Evolutionary conservation across 35 echinoderm and acorn worm species (phyloP).

Genomic region (Ptychodera flava): DNA sequence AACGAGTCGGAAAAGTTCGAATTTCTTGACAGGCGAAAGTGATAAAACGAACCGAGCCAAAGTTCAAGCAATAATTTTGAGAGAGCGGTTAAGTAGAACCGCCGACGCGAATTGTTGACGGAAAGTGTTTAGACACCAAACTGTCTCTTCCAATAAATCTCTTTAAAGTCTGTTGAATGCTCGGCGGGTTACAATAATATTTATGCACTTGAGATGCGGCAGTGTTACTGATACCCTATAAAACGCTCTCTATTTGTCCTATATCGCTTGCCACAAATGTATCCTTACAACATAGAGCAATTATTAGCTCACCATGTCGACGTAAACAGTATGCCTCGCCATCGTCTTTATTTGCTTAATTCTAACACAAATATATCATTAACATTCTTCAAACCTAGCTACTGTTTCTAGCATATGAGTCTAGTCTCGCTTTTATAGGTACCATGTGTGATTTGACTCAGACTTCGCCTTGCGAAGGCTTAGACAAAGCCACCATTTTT

Average conservation of each 20-base stretch:
- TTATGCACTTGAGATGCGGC: neutral
- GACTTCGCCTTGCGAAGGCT: too few species aligned
- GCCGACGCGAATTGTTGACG: too few species aligned
- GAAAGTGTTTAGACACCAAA: too few species aligned
- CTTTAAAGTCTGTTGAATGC: neutral
- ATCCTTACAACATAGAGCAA: neutral
- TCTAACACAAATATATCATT: conserved; percentile 2
- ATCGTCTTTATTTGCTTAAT: neutral
- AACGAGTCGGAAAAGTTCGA: too few species aligned
- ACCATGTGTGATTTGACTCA: neutral
- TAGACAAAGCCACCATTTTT: too few species aligned
- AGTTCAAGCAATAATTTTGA: too few species aligned
- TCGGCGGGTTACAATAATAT: neutral
- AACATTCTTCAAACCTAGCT: neutral
- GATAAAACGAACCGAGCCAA: too few species aligned
- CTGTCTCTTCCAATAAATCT: neutral
- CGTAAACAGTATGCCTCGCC: neutral
- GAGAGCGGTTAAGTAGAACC: too few species aligned
- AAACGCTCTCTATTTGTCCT: neutral
- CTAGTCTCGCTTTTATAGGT: neutral
- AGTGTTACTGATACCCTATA: neutral
- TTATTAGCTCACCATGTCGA: neutral
- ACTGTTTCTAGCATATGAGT: neutral
- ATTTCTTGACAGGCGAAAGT: too few species aligned
- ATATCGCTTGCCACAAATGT: neutral